Conservation (phyloP, 2,113 vertebrate species). For the Oncorhynchus nerka region DNA sequence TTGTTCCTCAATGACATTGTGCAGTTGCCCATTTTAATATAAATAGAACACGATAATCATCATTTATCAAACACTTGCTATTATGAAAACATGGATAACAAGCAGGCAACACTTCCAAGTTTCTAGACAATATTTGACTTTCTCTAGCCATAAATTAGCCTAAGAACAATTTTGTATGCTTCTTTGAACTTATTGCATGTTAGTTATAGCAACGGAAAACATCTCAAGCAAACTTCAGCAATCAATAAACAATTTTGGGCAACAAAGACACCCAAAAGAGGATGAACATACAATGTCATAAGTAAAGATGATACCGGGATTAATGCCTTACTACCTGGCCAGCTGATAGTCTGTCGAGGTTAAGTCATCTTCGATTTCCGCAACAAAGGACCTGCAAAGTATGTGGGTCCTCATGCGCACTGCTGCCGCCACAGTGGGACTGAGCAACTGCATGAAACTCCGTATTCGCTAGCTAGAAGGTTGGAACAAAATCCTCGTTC, state of each 20-base stretch:
- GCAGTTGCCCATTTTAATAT: no score
- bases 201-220: no score
- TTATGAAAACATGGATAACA: no score
- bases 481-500: constrained; percentile 65
- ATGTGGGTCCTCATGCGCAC: constrained; percentile 18
- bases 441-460: constrained; percentile 34
- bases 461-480: constrained; percentile 30
- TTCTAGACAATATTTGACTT: no score
- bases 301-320: constrained; percentile 8
- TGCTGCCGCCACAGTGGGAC: constrained; percentile 34
- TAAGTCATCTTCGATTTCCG: constrained; percentile 59
- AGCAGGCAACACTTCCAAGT: no score
- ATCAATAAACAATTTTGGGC: background rate
- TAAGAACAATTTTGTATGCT: no score
- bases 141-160: no score
- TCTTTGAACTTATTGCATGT: no score
- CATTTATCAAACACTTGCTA: no score
- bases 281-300: background rate
- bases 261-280: background rate
- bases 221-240: constrained; percentile 2
- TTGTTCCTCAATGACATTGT: no score
- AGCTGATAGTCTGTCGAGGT: constrained; percentile 50
- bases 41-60: no score
- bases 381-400: constrained; percentile 26
- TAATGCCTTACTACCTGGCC: constrained; percentile 56